Base-by-base conservation (phyloP, 35 echinoderm and acorn worm species). In the Stichopus chloronotus region DNA sequence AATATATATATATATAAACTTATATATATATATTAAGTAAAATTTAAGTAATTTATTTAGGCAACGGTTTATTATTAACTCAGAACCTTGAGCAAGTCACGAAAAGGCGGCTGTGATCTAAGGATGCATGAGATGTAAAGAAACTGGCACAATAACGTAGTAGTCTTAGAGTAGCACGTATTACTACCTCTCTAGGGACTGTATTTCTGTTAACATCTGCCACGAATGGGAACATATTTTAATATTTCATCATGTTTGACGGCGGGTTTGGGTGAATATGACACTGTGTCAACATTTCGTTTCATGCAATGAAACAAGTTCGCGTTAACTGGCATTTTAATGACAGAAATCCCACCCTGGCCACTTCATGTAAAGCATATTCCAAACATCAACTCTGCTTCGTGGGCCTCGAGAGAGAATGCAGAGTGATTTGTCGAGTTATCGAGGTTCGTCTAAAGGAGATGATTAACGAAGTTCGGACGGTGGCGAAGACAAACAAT, bases 331-430 rank as follows among this genome's bases (percentile, higher is more conserved):
- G 69, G 22, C 69, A 74, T 74, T 74, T 74, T 74, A 74, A 74
- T 74, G 69, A 74, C 69, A 74, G 17, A 14, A 20, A 74, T 74
- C 69, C 69, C 69, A 74, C 69, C 69, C 22, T 20, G 69, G 69
- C 69, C 69, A 74, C 69, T 74, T 74, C 69, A 74, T 74, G 69
- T 74, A 19, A 74, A 74, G 69, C 69, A 20, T 74, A 74, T 74
- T 74, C 69, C 69, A 74, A 74, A 74, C 69, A 74, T 74, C 69
- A 74, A 74, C 69, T 74, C 69, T 43, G 22, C 17, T 7, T n/a
- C 8, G 7, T 74, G 7, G 69, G 69, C 69, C 69, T 74, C 69
- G 7, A n/a, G 7, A n/a, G 17, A 74, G 69, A 74, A 74, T 74
- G 69, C 22, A 16, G 69, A 74, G 17, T 74, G 69, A 74, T 74